These are phyloP conservation scores for Gadus macrocephalus DNA, from an alignment of 2,113 vertebrate genomes.

Conservation along the genomic window DNA sequence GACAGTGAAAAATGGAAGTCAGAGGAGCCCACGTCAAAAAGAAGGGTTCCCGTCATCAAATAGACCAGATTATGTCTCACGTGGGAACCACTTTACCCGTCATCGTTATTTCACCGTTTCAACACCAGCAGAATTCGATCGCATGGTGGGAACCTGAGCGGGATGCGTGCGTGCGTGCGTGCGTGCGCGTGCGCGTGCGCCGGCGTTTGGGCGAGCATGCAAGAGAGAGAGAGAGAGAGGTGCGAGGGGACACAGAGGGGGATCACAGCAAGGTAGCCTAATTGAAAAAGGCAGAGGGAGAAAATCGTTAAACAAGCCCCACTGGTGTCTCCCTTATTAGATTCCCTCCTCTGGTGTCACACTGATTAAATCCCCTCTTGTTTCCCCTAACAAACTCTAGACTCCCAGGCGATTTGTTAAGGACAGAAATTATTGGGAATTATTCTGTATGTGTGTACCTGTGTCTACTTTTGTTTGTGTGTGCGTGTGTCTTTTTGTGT, in stretches of 20 bases:
- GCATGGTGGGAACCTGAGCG: too few relatives aligned
- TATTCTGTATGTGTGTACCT: constrained; percentile 5
- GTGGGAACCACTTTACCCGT: too few relatives aligned
- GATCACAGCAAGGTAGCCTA: constrained; percentile 54
- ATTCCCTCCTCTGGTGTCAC: constrained; percentile 62
- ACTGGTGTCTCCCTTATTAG: constrained; percentile 63
- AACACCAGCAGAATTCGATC: too few relatives aligned
- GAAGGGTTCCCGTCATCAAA: too few relatives aligned
- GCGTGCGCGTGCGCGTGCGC: too few relatives aligned
- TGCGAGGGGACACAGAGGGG: background rate
- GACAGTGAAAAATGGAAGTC: too few relatives aligned
- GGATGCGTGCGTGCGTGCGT: too few relatives aligned
- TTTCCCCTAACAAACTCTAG: constrained; percentile 63
- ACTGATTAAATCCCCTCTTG: constrained; percentile 57
- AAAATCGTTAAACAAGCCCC: constrained; percentile 71
- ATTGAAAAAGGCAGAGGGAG: constrained; percentile 60
- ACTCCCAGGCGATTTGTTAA: constrained; percentile 24
- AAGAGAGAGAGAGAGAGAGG: constrained; percentile 35
- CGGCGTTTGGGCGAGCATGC: constrained; percentile 3
- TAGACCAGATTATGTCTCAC: too few relatives aligned
- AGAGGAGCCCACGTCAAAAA: too few relatives aligned
- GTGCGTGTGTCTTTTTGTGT: too few relatives aligned
- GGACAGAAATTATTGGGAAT: background rate
- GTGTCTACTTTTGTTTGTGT: too few relatives aligned
- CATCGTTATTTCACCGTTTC: too few relatives aligned